These are phyloP conservation scores for Stictocephala bisonia DNA, from an alignment of 2,888 invertebrate genomes.

Conservation along the genomic window DNA sequence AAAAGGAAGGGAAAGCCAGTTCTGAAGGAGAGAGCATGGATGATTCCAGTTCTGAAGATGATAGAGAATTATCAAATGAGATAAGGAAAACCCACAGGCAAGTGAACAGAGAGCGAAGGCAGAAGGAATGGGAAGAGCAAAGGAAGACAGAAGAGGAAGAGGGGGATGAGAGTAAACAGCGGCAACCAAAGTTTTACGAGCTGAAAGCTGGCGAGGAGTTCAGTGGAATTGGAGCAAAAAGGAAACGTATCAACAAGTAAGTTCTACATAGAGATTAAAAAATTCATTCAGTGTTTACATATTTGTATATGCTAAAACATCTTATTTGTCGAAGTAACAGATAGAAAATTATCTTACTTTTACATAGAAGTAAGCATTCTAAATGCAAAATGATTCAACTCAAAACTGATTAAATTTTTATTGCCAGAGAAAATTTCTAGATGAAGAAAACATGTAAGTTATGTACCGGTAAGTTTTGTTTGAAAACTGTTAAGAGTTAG, in stretches of 20 bases:
- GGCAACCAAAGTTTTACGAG: slow-evolving; percentile 71
- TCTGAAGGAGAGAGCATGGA: slow-evolving; percentile 63
- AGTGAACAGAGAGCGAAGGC: slow-evolving; percentile 67
- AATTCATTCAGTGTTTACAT: too few species aligned
- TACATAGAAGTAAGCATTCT: too few species aligned
- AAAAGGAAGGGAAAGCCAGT: slow-evolving; percentile 62
- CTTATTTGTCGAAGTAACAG: too few species aligned
- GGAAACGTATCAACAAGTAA: slow-evolving; percentile 39
- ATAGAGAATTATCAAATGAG: slow-evolving; percentile 82
- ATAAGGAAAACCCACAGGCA: slow-evolving; percentile 80
- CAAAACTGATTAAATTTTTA: too few species aligned
- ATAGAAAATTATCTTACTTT: too few species aligned
- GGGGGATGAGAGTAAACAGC: slow-evolving; percentile 58
- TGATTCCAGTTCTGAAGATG: slow-evolving; percentile 79
- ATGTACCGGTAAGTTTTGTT: too few species aligned
- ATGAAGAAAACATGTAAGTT: too few species aligned
- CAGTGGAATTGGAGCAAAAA: slow-evolving; percentile 28
- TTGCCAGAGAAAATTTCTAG: too few species aligned
- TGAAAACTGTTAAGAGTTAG: too few species aligned
- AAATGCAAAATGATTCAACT: too few species aligned
- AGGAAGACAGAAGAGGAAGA: slow-evolving; percentile 63
- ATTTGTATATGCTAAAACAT: too few species aligned
- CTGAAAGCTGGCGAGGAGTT: slow-evolving; percentile 73
- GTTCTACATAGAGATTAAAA: not conserved
- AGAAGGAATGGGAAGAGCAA: slow-evolving; percentile 61